Evolutionary conservation across 2,113 vertebrate genomes (phyloP).

Genomic region (Neotoma lepida): DNA sequence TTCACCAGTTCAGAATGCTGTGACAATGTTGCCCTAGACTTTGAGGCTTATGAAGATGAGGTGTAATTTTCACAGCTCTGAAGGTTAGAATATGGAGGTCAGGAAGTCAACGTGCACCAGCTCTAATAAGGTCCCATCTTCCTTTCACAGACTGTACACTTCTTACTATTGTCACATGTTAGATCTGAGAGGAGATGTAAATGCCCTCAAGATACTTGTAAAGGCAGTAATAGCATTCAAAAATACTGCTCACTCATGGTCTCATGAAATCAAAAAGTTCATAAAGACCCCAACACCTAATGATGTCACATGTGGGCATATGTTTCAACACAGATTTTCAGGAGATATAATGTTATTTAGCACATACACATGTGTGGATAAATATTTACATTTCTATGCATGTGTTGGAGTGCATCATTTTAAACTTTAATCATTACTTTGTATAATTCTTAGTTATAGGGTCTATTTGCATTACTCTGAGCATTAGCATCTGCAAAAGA

Average conservation of each 20-base stretch:
- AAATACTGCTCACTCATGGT: fast-evolving
- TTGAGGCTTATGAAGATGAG: background rate
- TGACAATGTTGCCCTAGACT: background rate
- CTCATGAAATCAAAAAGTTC: background rate
- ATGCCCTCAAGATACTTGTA: background rate
- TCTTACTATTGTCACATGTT: background rate
- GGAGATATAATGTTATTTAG: background rate
- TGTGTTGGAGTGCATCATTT: background rate
- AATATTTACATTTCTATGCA: background rate
- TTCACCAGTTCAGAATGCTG: background rate
- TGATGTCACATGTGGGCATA: no score
- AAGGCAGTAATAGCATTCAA: background rate
- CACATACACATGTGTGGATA: background rate
- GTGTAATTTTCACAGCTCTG: background rate
- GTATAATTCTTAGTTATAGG: background rate
- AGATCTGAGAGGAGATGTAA: background rate
- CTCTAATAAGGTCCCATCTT: background rate
- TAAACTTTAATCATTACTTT: background rate
- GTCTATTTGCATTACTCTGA: background rate
- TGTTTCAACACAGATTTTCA: background rate
- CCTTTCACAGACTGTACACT: background rate
- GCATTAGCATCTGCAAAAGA: background rate
- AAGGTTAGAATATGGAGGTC: no score
- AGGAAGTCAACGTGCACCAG: no score
- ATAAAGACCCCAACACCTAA: background rate